phyloP scores from a whole-genome alignment of 2,888 invertebrate genomes.

The Achlya flavicornis region DNA sequence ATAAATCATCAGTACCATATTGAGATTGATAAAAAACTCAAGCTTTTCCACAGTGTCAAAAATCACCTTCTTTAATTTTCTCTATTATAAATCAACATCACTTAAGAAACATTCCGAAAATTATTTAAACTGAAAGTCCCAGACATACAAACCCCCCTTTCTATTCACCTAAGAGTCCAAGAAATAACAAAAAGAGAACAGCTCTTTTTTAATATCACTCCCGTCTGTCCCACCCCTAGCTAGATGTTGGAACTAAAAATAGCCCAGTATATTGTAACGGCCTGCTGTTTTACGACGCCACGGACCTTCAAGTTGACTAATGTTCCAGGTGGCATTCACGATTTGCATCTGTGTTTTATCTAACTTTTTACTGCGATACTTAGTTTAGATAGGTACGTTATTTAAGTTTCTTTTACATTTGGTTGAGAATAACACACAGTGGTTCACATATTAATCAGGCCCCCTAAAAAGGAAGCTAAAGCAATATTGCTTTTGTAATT shows the following conservation, averaged over 20 bases:
- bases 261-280: not conserved
- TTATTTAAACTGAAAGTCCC: too few species aligned
- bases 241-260: not conserved
- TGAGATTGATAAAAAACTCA: too few species aligned
- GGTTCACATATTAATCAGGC: too few species aligned
- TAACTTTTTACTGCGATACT: not conserved
- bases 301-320: constrained; percentile 1
- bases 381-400: not conserved
- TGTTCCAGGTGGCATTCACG: not conserved
- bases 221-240: not conserved
- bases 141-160: too few species aligned
- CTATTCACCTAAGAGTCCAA: not conserved
- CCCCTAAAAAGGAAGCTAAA: too few species aligned
- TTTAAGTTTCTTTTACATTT: not conserved
- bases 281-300: not conserved
- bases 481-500: too few species aligned
- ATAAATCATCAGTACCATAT: too few species aligned
- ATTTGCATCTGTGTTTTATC: constrained; percentile 4
- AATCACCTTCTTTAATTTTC: too few species aligned
- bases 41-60: too few species aligned
- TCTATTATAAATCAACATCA: not conserved
- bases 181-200: not conserved
- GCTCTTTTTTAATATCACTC: not conserved
- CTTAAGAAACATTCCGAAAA: not conserved
- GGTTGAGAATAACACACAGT: too few species aligned